A percentile compares a stretch with the other conserved stretches of the same genome.
Evolutionary conservation across 2,888 invertebrate species (phyloP).

Genomic region (Zeuzera pyrina): DNA sequence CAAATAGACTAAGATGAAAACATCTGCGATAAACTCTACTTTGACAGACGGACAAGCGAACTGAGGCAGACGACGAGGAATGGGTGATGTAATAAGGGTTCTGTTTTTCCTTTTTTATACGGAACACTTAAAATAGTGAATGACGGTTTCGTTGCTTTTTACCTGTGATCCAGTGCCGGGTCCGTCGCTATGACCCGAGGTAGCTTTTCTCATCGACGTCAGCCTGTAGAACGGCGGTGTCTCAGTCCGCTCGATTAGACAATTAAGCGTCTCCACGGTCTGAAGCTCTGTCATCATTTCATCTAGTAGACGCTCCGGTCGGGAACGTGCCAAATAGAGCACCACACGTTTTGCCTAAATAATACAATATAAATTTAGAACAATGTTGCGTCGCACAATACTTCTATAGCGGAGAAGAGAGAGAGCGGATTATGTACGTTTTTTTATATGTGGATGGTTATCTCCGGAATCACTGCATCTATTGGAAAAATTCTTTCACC

Average conservation of each 20-base stretch:
- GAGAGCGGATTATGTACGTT: not conserved
- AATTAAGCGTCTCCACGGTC: slow-evolving; percentile 96
- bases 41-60: too few relatives aligned
- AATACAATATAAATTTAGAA: slow-evolving; percentile 7
- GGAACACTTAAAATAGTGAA: too few relatives aligned
- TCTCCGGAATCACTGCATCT: too few relatives aligned
- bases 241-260: slow-evolving; percentile 96
- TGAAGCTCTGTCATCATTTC: slow-evolving; percentile 98
- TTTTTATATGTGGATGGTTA: too few relatives aligned
- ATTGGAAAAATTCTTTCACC: too few relatives aligned
- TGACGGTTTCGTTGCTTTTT: not conserved
- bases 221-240: slow-evolving; percentile 98
- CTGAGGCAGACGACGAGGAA: too few relatives aligned
- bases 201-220: slow-evolving; percentile 92
- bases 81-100: too few relatives aligned
- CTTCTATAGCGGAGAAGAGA: not conserved
- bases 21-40: too few relatives aligned
- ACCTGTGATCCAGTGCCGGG: slow-evolving; percentile 63
- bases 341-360: slow-evolving; percentile 95
- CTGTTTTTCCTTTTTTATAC: too few relatives aligned
- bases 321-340: slow-evolving; percentile 91
- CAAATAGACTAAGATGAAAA: too few relatives aligned
- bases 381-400: not conserved
- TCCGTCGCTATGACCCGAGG: slow-evolving; percentile 75
- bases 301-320: slow-evolving; percentile 93